Base-by-base conservation (phyloP, 2,888 invertebrate genomes). In the Cremastinae sp. region DNA sequence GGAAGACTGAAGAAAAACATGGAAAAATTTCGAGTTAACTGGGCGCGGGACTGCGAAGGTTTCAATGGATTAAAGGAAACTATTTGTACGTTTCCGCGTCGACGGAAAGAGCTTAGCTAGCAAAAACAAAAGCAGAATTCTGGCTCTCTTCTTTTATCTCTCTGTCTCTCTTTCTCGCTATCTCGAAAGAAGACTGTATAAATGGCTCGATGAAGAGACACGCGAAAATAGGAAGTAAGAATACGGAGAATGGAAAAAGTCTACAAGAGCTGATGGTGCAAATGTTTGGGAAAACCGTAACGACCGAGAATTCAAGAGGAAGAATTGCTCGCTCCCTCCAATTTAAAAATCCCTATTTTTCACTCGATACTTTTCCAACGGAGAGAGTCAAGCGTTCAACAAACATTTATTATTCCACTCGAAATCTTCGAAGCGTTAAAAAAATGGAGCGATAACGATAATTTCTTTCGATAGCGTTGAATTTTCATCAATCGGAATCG, bases 101-200 rank as follows among this genome's bases (percentile, higher is more conserved):
- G 1, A 8, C 43, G 36, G 49, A 64, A 68, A 68, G 51, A 49
- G 75, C 75, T 72, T 69, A 69, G 68, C 28, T 65, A 38, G 68
- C 58, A 58, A 72, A 75, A 62, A 76, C 66, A 64, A 72, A 68
- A 72, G 68, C 28, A 12, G n/a, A n/a, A 28, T 28, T 28, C 28
- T 28, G 2, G n/a, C n/a, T n/a, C 2, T 28, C 28, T 28, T 4
- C 14, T 10, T 38, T 28, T 38, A 0, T n/a, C 12, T 7, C 38
- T 9, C 22, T 53, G 34, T 16, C 41, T 59, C 59, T 43, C 20
- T 34, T 56, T 9, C 34, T 16, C 16, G 16, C 38, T 12, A 14
- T 36, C 34, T 28, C 53, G 53, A 53, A n/a, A 68, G 56, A 72
- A 69, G 72, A 72, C 53, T 75, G 66, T 58, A n/a, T n/a, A 51